phyloP scores from a whole-genome alignment of 2,888 invertebrate genomes.

The Drosophila anceps region DNA sequence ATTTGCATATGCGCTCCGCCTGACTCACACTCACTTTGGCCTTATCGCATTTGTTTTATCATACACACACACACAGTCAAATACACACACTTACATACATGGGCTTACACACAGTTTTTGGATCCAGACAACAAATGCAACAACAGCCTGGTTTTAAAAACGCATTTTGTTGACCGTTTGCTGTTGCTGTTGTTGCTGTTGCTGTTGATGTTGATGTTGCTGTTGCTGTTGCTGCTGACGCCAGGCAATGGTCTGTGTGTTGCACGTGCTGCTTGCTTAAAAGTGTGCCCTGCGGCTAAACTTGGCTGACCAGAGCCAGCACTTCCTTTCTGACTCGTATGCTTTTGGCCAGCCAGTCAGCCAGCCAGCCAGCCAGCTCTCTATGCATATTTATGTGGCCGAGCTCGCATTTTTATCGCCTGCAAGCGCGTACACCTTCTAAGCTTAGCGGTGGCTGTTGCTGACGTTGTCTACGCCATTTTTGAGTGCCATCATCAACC shows the following conservation, averaged over 20 bases:
- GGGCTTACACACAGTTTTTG: slow-evolving; percentile 40
- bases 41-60: slow-evolving; percentile 82
- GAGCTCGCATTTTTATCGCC: slow-evolving; percentile 63
- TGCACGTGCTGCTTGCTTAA: slow-evolving; percentile 75
- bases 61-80: slow-evolving; percentile 53
- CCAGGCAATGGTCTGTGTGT: slow-evolving; percentile 66
- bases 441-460: slow-evolving; percentile 51
- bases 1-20: slow-evolving; percentile 73
- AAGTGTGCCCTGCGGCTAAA: slow-evolving; percentile 79
- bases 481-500: slow-evolving; percentile 80
- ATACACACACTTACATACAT: slow-evolving; percentile 6
- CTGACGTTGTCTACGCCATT: slow-evolving; percentile 72
- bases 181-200: too few species aligned
- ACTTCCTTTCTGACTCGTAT: slow-evolving; percentile 55
- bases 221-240: slow-evolving; percentile 64
- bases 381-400: slow-evolving; percentile 78
- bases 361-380: slow-evolving; percentile 54
- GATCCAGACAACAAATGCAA: slow-evolving; percentile 23
- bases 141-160: slow-evolving; percentile 65
- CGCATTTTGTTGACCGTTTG: slow-evolving; percentile 72
- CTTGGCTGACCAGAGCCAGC: slow-evolving; percentile 71
- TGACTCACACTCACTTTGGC: slow-evolving; percentile 77
- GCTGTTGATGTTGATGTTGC: too few species aligned
- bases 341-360: slow-evolving; percentile 33
- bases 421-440: slow-evolving; percentile 68